phyloP scores from a whole-genome alignment of 2,797 vertebrate genomes.

The Australoheros facetus region DNA sequence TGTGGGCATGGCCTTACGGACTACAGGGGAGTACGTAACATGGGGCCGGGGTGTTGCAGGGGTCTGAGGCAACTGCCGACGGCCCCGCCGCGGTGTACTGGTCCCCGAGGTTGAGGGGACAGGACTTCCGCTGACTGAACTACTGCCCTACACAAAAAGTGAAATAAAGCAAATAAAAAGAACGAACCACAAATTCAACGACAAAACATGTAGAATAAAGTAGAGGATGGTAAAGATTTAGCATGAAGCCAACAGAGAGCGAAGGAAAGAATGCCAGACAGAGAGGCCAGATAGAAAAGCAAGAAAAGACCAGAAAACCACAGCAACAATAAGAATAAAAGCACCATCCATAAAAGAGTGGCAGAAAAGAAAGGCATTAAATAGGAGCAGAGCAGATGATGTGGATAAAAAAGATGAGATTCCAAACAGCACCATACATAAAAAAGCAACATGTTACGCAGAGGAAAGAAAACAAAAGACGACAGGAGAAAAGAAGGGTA shows the following conservation, averaged over 20 bases:
- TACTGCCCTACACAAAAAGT: conserved; percentile 98
- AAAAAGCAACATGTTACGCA: conserved; percentile 81
- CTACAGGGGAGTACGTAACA: conserved; percentile 92
- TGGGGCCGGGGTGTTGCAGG: conserved; percentile 92
- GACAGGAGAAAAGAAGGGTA: conserved; percentile 81
- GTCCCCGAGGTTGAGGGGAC: conserved; percentile 95
- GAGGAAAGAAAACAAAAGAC: conserved; percentile 76
- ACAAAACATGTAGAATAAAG: conserved; percentile 76
- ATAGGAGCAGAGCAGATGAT: conserved; percentile 58
- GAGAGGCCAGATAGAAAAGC: conserved; percentile 40
- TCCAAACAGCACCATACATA: conserved; percentile 69
- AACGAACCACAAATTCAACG: conserved; percentile 88
- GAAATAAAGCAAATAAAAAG: conserved; percentile 92
- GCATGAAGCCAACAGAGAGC: conserved; percentile 37
- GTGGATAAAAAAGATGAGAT: conserved; percentile 65
- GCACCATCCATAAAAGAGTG: conserved; percentile 52
- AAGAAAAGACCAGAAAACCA: conserved; percentile 49
- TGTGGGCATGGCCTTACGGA: conserved; percentile 85
- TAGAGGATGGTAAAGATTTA: conserved; percentile 63
- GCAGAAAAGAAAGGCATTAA: conserved; percentile 54
- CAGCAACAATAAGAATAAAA: conserved; percentile 60
- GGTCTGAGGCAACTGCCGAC: conserved; percentile 94
- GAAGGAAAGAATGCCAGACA: conserved; percentile 35
- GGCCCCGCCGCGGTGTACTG: conserved; percentile 92
- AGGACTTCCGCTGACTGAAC: conserved; percentile 96